Evolutionary conservation across 1,140 invertebrate species (phyloP).

Genomic region (Littorina saxatilis): DNA sequence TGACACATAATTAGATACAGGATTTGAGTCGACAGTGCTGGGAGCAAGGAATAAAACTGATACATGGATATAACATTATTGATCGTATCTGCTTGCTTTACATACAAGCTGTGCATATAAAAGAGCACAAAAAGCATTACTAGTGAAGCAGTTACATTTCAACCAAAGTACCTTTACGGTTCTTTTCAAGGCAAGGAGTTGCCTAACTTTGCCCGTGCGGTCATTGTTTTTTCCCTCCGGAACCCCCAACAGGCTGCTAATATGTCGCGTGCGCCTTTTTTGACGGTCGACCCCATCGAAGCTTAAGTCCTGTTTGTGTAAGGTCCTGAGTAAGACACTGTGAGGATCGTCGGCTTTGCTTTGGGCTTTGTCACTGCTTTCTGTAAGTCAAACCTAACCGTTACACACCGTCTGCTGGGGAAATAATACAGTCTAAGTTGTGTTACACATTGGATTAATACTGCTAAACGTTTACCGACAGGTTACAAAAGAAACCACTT

Average conservation of each 20-base stretch:
- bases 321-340: slow-evolving; percentile 50
- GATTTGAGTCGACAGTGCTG: too few relatives aligned
- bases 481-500: too few relatives aligned
- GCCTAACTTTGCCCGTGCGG: slow-evolving; percentile 56
- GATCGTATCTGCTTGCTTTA: too few relatives aligned
- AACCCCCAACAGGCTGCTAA: slow-evolving; percentile 39
- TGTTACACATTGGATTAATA: neutral
- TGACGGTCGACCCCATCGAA: slow-evolving; percentile 66
- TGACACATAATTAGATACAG: too few relatives aligned
- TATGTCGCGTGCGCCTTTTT: slow-evolving; percentile 54
- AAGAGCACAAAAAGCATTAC: too few relatives aligned
- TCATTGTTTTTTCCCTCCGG: slow-evolving; percentile 26
- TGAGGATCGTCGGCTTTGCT: slow-evolving; percentile 58
- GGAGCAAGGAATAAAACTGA: too few relatives aligned
- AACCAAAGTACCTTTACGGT: slow-evolving; percentile 67
- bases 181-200: slow-evolving; percentile 62
- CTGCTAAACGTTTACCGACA: too few relatives aligned
- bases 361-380: slow-evolving; percentile 1
- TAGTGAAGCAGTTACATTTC: too few relatives aligned
- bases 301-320: slow-evolving; percentile 59
- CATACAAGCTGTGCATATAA: too few relatives aligned
- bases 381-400: neutral
- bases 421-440: neutral
- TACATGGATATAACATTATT: too few relatives aligned
- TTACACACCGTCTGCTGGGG: neutral